Conservation (phyloP, 2,113 vertebrate genomes). For the Onychorhynchus coronatus region DNA sequence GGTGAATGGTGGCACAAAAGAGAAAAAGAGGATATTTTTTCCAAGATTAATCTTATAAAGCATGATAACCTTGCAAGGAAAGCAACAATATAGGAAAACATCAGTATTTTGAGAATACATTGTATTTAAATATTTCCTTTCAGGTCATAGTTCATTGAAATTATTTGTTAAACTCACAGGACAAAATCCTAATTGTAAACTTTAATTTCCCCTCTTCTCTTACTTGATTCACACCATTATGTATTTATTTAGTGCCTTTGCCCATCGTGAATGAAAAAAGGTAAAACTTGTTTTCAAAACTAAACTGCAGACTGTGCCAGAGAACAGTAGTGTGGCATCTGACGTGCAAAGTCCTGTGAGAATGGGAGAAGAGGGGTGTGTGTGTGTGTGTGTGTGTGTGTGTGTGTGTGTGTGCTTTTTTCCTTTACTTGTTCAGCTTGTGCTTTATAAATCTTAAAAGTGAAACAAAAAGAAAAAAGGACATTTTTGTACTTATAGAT, state of each 20-base stretch:
- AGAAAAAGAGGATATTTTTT: not conserved
- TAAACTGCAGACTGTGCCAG: not conserved
- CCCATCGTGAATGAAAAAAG: not conserved
- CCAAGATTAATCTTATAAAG: not conserved
- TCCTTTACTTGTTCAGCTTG: not conserved
- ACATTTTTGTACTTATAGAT: not conserved
- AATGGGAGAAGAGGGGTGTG: fast-evolving
- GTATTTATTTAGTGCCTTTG: not conserved
- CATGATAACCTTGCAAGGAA: not conserved
- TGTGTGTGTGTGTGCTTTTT: not conserved
- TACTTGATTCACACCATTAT: not conserved
- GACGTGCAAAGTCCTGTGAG: not conserved
- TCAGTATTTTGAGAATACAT: not conserved
- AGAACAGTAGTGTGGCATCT: not conserved
- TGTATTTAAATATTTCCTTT: not conserved
- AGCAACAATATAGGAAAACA: not conserved
- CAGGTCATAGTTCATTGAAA: not conserved
- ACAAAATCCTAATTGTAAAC: not conserved
- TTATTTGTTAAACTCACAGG: not conserved
- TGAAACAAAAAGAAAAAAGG: not conserved
- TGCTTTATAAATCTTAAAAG: not conserved
- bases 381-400: too few relatives aligned
- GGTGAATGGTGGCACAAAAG: not conserved
- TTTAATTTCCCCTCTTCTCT: not conserved
- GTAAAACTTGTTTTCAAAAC: not conserved